A percentile compares a stretch with the other conserved stretches of the same genome.
These are phyloP conservation scores for Metaphire vulgaris DNA, from an alignment of 1,140 invertebrate species.

Conservation along the genomic window DNA sequence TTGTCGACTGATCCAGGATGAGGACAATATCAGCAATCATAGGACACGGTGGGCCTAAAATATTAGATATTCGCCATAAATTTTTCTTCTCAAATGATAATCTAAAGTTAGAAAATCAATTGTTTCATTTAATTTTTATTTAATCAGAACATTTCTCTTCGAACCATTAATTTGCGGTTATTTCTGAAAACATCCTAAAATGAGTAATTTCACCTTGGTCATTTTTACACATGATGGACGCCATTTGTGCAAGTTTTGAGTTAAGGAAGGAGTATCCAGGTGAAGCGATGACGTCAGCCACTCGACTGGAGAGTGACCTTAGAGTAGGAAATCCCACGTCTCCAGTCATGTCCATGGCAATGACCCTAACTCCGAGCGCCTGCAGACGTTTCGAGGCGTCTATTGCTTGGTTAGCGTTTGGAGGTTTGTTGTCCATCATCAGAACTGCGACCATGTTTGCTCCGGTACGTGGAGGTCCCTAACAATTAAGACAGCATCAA, in stretches of 20 bases:
- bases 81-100: background rate
- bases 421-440: background rate
- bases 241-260: constrained; percentile 10
- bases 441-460: background rate
- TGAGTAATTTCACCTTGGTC: background rate
- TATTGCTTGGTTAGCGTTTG: background rate
- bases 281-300: background rate
- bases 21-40: constrained; percentile 7
- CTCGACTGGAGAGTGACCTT: background rate
- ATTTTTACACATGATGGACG: constrained; percentile 3
- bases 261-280: constrained; percentile 10
- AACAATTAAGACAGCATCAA: background rate
- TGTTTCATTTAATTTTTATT: background rate
- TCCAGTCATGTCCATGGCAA: constrained; percentile 3
- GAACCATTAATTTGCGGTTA: background rate
- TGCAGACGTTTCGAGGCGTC: background rate
- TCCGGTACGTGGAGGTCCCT: background rate
- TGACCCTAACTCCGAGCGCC: background rate
- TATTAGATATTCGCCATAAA: background rate
- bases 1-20: constrained; percentile 14
- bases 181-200: background rate
- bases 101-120: background rate
- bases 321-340: background rate
- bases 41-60: background rate
- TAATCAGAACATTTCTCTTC: background rate